Base-by-base conservation (phyloP, 1,140 invertebrate genomes). In the Coboldia fuscipes region DNA sequence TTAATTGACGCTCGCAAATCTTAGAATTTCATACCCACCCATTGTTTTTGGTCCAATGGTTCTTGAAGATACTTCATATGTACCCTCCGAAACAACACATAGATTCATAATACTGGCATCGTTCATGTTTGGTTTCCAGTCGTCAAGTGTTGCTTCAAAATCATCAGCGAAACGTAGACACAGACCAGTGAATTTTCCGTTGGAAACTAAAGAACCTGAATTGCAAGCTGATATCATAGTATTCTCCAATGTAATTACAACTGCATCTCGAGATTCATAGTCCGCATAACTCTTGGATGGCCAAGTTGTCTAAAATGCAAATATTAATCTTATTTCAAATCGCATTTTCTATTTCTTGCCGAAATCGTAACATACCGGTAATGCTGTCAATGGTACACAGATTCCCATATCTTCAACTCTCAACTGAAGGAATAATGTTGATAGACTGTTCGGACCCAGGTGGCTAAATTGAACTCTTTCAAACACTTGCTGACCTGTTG, bases 331-430 rank as follows among this genome's bases (percentile, higher is more conserved):
- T 29, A 29, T 33, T 38, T 18, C 14, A 31, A 20, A 40, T 40
- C n/a, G 8, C 32, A 16, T 28, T 22, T 26, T 20, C 12, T 32
- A 18, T 13, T 20, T 37, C 14, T 33, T 35, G 14, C 32, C 42
- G 56, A 36, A 56, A 56, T 46, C 60, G 10, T 12, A 45, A 42
- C 57, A 57, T 30, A 58, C 66, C 19, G 77, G 77, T 9, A 79
- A 57, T 35, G 83, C 79, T 56, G 88, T 84, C 0, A 93, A 58
- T 2, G 92, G 92, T 30, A 97, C 50, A 57, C 89, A 96, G 36
- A 96, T 90, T 13, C 92, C 92, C 71, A 97, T 88, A 51, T 96
- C 90, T 51, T 93, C 84, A 0, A 96, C 85, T 1, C 88, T 94
- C 3, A 97, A 54, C 49, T 96, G 89, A 18, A 97, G 61, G 50